Evolutionary conservation across 2,888 invertebrate species (phyloP).

Genomic region (Eustalomyia histrio): DNA sequence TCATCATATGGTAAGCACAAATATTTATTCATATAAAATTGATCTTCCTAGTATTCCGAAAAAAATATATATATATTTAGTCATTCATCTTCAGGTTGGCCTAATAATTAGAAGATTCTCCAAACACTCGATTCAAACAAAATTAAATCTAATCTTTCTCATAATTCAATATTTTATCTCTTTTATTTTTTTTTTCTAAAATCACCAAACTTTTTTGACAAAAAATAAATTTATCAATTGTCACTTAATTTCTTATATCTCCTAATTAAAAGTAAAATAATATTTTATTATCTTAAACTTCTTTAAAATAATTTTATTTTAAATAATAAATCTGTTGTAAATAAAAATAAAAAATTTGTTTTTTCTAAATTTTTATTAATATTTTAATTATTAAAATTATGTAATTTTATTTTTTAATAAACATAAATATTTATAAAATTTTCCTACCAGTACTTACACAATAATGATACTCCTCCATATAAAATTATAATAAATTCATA

Average conservation of each 20-base stretch:
- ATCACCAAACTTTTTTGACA: background rate
- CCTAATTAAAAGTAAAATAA: no score
- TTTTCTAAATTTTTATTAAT: constrained; percentile 1
- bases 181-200: background rate
- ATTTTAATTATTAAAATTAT: background rate
- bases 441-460: constrained; percentile 28
- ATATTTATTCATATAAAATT: no score
- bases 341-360: background rate
- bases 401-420: background rate
- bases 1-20: background rate
- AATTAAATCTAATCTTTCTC: background rate
- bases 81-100: no score
- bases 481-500: background rate
- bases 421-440: background rate
- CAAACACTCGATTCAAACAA: no score
- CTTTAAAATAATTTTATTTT: constrained; percentile 2
- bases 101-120: no score
- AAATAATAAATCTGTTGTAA: constrained; percentile 2
- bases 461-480: constrained; percentile 25
- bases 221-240: background rate
- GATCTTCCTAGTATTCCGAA: no score
- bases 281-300: no score
- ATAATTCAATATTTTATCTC: background rate
- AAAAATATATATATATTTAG: no score
- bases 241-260: no score